Evolutionary conservation across 2,797 vertebrate genomes (phyloP), one percentile per base, ranked within the genome.

Genomic region (Sebastes melanostomus): DNA sequence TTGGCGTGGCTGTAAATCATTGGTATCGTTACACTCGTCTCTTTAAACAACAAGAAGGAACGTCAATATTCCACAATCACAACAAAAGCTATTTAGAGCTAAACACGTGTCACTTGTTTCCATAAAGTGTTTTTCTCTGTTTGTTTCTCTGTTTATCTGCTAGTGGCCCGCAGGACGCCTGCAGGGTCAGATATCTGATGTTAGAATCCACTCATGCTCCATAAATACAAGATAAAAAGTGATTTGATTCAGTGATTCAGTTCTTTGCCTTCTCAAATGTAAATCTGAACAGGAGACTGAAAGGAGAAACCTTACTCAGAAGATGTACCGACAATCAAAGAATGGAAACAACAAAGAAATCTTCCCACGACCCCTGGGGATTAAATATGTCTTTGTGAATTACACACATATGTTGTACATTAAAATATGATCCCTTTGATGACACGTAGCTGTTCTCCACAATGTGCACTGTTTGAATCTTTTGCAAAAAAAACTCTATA

Each of bases 171-270:
- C 67, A 76, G 63, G 70, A 72, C 8, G 9, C 61, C 78, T 77
- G 72, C 75, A 72, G 77, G 76, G 62, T 69, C 74, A 62, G 42
- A 38, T 70, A 6, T 68, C 69, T 86, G 79, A 77, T 77, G 78
- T 70, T 59, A 52, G 25, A 85, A 82, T 72, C 61, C 54, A 60
- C 55, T 86, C 75, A 61, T 29, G 27, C 81, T 75, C 4, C 56
- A 38, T 56, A 62, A 79, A 75, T 56, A 29, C 24, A 3, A 22
- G 56, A 79, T 58, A 5, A 59, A 73, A 55, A 71, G 29, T 46
- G 58, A 60, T 75, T 83, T 7, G 3, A 69, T 69, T 36, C 10
- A 56, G 30, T 34, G 29, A 18, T 6, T 69, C 13, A 36, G 6
- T 63, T 63, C 20, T 63, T 52, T 52, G 46, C 0, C 24, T 66